These are phyloP conservation scores for Peromyscus eremicus DNA, from an alignment of 2,797 vertebrate genomes.

Conservation along the genomic window DNA sequence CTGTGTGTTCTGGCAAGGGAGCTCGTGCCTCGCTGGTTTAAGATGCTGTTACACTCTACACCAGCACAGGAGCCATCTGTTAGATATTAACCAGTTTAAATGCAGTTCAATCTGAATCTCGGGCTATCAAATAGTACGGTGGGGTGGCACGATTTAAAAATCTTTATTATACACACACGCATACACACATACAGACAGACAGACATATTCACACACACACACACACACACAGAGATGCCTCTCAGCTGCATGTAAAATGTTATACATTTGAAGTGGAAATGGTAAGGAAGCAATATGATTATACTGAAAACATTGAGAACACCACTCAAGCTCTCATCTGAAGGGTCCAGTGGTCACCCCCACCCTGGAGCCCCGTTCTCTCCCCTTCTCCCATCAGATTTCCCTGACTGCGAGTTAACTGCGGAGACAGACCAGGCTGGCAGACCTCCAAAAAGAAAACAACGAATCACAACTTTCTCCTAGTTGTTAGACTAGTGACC, in stretches of 20 bases:
- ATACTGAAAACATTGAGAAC: not conserved
- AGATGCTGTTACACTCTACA: not conserved
- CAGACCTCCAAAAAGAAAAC: not conserved
- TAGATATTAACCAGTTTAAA: not conserved
- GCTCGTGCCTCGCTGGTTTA: not conserved
- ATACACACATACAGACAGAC: not conserved
- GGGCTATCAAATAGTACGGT: not conserved
- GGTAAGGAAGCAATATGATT: not conserved
- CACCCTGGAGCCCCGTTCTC: not conserved
- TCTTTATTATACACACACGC: not conserved
- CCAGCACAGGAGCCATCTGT: not conserved
- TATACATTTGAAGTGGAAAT: not conserved
- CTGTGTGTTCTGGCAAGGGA: not conserved
- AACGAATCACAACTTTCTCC: not conserved
- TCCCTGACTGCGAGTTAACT: not conserved
- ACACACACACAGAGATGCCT: not conserved
- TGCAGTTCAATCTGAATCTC: not conserved
- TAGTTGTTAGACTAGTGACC: not conserved
- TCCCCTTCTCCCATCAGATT: no score
- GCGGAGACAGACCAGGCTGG: no score
- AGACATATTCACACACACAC: not conserved
- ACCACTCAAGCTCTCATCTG: not conserved
- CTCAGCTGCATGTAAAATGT: not conserved
- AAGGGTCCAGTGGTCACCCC: accelerated
- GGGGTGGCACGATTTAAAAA: not conserved